Conservation (phyloP, 2,888 invertebrate genomes). For the Apotomis turbidana region DNA sequence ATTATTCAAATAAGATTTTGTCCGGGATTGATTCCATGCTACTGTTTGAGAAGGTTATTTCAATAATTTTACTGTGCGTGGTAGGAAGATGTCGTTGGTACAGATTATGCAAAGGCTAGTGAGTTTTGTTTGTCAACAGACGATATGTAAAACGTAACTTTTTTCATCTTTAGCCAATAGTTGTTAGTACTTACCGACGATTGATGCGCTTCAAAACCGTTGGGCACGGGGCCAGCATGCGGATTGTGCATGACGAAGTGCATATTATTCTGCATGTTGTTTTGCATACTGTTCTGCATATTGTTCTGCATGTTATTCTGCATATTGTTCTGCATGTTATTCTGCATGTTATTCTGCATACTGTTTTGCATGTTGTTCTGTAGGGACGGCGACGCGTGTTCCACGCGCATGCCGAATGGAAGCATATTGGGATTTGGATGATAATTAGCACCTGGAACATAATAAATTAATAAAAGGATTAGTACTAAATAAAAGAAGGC, state of each 20-base stretch:
- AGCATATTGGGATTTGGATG: slow-evolving; percentile 78
- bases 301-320: slow-evolving; percentile 28
- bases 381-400: slow-evolving; percentile 53
- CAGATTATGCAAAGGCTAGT: too few relatives aligned
- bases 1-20: not conserved
- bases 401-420: slow-evolving; percentile 81
- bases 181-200: slow-evolving; percentile 60
- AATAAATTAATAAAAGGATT: not conserved
- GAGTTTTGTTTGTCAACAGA: not conserved
- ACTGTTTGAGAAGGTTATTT: too few relatives aligned
- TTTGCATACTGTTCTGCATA: slow-evolving; percentile 38
- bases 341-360: slow-evolving; percentile 45
- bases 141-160: not conserved
- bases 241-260: slow-evolving; percentile 68
- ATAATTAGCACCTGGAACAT: slow-evolving; percentile 78
- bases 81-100: too few relatives aligned
- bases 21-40: not conserved
- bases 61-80: too few relatives aligned
- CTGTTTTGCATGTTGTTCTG: slow-evolving; percentile 45
- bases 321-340: slow-evolving; percentile 30
- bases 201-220: slow-evolving; percentile 72
- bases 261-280: slow-evolving; percentile 41
- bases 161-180: too few relatives aligned
- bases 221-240: slow-evolving; percentile 61
- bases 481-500: too few relatives aligned